These are phyloP conservation scores for Gymnothorax javanicus DNA, from an alignment of 2,797 vertebrate species.

Conservation along the genomic window DNA sequence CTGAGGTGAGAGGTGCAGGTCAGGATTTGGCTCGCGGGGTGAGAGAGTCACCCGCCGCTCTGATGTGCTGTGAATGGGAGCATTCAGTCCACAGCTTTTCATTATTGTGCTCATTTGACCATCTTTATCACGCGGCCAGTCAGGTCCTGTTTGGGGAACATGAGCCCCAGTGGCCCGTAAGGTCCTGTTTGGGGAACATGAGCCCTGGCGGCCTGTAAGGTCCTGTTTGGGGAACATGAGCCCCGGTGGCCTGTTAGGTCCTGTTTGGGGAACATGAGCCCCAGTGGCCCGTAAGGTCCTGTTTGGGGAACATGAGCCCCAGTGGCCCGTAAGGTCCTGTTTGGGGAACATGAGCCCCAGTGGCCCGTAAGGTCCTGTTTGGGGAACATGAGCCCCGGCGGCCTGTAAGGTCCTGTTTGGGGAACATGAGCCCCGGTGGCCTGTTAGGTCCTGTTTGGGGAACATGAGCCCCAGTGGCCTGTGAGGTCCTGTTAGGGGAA, in stretches of 20 bases:
- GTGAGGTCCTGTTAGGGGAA: conserved; percentile 46
- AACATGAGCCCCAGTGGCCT: conserved; percentile 42
- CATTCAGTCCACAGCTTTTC: not conserved
- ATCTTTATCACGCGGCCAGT: conserved; percentile 45
- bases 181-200: too few species aligned
- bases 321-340: too few species aligned
- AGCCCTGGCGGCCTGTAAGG: too few species aligned
- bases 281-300: too few species aligned
- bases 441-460: conserved; percentile 43
- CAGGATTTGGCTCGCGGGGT: not conserved
- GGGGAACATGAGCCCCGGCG: too few species aligned
- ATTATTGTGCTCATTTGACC: conserved; percentile 60
- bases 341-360: too few species aligned
- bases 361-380: too few species aligned
- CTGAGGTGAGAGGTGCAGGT: not conserved
- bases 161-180: too few species aligned
- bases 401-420: conserved; percentile 42
- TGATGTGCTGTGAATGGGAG: not conserved
- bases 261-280: too few species aligned
- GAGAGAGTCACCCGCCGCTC: not conserved
- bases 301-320: too few species aligned
- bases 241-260: too few species aligned
- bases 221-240: too few species aligned
- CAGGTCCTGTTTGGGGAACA: conserved; percentile 3
- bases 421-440: conserved; percentile 41